Percentiles rank a stretch among this genome's conserved stretches.
phyloP scores from a whole-genome alignment of 2,113 vertebrate genomes.

The Petrocephalus zakoni region DNA sequence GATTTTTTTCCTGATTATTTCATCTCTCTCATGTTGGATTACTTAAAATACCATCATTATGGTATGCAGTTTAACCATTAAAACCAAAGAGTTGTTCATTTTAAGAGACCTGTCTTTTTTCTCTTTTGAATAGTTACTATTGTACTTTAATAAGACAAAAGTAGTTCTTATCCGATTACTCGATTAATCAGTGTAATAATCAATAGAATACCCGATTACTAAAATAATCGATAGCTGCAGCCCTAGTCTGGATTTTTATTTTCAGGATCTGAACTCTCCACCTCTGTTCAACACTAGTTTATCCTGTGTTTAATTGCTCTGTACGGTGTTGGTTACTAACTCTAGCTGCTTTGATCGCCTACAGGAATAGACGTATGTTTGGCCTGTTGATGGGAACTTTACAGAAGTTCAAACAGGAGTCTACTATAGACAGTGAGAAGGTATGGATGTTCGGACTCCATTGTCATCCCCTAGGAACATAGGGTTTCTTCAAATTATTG shows the following conservation, averaged over 20 bases:
- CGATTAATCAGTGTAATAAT: too few relatives aligned
- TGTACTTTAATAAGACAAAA: too few relatives aligned
- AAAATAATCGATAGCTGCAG: too few relatives aligned
- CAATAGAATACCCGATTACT: too few relatives aligned
- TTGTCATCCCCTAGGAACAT: background rate
- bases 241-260: background rate
- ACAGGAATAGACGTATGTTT: conserved; percentile 98
- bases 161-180: too few relatives aligned
- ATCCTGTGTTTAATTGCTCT: background rate
- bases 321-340: background rate
- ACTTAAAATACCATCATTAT: too few relatives aligned
- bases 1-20: too few relatives aligned
- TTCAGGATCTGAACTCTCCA: background rate
- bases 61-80: too few relatives aligned
- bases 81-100: too few relatives aligned
- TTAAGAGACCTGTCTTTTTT: too few relatives aligned
- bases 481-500: background rate
- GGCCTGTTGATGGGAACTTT: conserved; percentile 98
- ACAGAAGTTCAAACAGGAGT: conserved; percentile 98
- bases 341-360: background rate
- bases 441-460: conserved; percentile 51
- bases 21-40: too few relatives aligned
- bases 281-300: background rate
- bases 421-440: conserved; percentile 86
- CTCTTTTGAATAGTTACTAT: too few relatives aligned